Evolutionary conservation across 1,140 invertebrate species (phyloP).

Genomic region (Neotoxoptera formosana): DNA sequence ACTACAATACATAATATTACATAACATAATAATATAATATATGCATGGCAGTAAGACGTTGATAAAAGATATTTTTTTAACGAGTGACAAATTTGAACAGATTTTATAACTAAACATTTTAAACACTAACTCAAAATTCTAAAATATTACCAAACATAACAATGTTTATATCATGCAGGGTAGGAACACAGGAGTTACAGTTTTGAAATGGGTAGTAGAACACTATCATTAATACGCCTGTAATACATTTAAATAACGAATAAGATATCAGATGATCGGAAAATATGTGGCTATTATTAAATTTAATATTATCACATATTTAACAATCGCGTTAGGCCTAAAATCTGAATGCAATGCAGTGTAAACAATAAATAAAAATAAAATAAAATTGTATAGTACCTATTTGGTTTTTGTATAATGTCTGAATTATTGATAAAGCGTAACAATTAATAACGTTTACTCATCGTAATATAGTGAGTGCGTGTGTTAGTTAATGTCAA

Average conservation of each 20-base stretch:
- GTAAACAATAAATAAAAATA: background rate
- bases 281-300: constrained; percentile 9
- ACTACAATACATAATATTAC: background rate
- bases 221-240: background rate
- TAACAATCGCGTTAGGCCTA: background rate
- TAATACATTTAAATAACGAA: background rate
- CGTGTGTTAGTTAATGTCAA: background rate
- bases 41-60: background rate
- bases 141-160: background rate
- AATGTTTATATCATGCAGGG: background rate
- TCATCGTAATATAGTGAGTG: background rate
- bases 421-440: background rate
- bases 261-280: background rate
- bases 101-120: background rate
- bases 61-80: background rate
- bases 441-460: background rate
- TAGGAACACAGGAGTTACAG: background rate
- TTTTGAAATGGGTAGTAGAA: background rate
- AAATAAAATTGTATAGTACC: background rate
- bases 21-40: background rate
- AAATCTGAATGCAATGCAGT: background rate
- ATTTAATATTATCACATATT: constrained; percentile 13
- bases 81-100: no score
- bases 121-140: background rate
- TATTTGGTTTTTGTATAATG: background rate